Evolutionary conservation across 1,140 invertebrate genomes (phyloP).

Genomic region (Stegodyphus dumicola): DNA sequence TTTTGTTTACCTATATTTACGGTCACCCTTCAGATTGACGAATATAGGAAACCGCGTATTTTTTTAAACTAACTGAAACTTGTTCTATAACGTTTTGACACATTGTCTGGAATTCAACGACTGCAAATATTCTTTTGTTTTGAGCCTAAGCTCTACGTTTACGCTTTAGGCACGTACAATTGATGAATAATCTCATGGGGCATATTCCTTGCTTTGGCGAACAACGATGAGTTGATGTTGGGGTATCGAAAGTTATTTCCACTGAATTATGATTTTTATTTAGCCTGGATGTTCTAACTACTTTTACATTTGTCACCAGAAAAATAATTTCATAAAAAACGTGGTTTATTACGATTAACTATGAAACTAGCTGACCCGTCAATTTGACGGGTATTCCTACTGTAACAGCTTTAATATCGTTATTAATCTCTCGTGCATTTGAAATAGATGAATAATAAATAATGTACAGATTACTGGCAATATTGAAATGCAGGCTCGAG

Average conservation of each 20-base stretch:
- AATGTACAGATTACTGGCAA: too few species aligned
- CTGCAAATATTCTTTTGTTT: background rate
- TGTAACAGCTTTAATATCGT: too few species aligned
- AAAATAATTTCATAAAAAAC: background rate
- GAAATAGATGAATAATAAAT: too few species aligned
- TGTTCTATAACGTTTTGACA: background rate
- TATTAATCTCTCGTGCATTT: too few species aligned
- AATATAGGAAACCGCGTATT: background rate
- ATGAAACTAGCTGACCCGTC: background rate
- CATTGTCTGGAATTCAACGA: background rate
- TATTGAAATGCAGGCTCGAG: too few species aligned
- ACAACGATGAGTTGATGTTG: background rate
- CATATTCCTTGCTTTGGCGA: background rate
- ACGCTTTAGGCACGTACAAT: background rate
- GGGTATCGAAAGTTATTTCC: background rate
- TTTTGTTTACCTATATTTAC: too few species aligned
- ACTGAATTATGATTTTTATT: background rate
- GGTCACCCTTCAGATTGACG: too few species aligned
- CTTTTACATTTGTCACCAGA: background rate
- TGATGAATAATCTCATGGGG: background rate
- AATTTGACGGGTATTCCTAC: background rate
- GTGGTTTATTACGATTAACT: background rate
- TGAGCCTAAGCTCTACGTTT: background rate
- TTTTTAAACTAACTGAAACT: background rate
- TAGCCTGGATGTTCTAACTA: background rate